Percentiles rank a stretch among this genome's conserved stretches.
Evolutionary conservation across 2,888 invertebrate genomes (phyloP).

Genomic region (Agrotis clavis): DNA sequence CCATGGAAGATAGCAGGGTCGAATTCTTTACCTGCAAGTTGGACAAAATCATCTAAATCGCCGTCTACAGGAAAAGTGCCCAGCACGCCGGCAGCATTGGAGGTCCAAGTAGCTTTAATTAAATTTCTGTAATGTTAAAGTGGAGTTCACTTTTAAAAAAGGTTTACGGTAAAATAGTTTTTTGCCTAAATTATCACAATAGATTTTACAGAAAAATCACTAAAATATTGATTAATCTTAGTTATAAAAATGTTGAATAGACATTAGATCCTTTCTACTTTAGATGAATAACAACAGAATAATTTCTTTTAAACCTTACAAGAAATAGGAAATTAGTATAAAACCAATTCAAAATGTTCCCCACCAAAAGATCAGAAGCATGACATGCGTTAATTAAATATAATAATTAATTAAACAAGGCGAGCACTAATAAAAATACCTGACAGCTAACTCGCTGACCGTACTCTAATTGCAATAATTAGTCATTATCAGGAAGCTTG

Average conservation of each 20-base stretch:
- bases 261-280: not conserved
- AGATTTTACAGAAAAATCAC: too few relatives aligned
- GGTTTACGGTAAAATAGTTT: too few relatives aligned
- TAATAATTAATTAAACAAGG: constrained; percentile 72
- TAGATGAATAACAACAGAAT: not conserved
- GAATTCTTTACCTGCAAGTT: not conserved
- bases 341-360: constrained; percentile 36
- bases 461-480: constrained; percentile 88
- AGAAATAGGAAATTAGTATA: constrained; percentile 15
- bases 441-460: constrained; percentile 78
- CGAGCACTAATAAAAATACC: constrained; percentile 70
- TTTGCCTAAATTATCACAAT: too few relatives aligned
- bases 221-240: not conserved
- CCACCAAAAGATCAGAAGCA: constrained; percentile 46
- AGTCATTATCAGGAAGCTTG: constrained; percentile 89
- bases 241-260: not conserved
- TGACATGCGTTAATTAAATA: constrained; percentile 65
- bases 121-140: too few relatives aligned
- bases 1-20: not conserved
- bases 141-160: too few relatives aligned
- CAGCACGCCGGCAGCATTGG: too few relatives aligned
- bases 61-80: too few relatives aligned
- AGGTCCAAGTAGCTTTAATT: too few relatives aligned
- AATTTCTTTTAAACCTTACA: not conserved
- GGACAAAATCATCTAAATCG: too few relatives aligned